These are phyloP conservation scores for Nasonia longicornis DNA, from an alignment of 1,140 invertebrate genomes.

Conservation along the genomic window DNA sequence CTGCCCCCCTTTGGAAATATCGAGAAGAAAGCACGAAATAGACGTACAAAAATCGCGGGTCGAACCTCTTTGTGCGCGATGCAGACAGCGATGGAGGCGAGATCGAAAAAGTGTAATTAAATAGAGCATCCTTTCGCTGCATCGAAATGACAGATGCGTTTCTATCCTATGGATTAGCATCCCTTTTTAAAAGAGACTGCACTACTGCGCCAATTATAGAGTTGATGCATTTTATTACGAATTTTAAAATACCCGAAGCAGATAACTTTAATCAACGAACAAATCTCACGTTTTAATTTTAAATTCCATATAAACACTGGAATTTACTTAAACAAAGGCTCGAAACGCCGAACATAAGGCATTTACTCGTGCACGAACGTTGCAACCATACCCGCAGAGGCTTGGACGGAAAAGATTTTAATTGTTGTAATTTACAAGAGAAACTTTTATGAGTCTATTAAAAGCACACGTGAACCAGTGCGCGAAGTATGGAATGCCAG, in stretches of 20 bases:
- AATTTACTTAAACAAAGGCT: neutral
- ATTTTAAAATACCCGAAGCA: too few species aligned
- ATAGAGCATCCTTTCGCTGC: neutral
- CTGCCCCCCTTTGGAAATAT: neutral
- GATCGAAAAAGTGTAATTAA: constrained; percentile 20
- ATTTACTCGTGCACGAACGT: neutral
- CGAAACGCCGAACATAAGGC: neutral
- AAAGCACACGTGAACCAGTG: neutral
- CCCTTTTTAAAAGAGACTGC: neutral
- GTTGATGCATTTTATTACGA: too few species aligned
- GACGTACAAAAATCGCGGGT: neutral
- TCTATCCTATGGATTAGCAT: neutral
- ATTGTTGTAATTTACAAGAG: constrained; percentile 8
- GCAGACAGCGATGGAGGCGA: neutral
- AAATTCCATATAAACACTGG: neutral
- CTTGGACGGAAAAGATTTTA: neutral
- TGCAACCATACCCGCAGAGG: neutral
- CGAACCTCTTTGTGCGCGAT: neutral
- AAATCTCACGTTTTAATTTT: neutral
- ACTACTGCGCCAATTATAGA: neutral
- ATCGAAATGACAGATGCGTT: too few species aligned
- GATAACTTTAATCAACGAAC: neutral
- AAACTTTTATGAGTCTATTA: constrained; percentile 14
- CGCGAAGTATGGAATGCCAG: neutral
- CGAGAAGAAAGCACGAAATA: neutral